A percentile compares a stretch with the other conserved stretches of the same genome.
Evolutionary conservation across 2,888 invertebrate species (phyloP).

Genomic region (Nomada hirtipes): DNA sequence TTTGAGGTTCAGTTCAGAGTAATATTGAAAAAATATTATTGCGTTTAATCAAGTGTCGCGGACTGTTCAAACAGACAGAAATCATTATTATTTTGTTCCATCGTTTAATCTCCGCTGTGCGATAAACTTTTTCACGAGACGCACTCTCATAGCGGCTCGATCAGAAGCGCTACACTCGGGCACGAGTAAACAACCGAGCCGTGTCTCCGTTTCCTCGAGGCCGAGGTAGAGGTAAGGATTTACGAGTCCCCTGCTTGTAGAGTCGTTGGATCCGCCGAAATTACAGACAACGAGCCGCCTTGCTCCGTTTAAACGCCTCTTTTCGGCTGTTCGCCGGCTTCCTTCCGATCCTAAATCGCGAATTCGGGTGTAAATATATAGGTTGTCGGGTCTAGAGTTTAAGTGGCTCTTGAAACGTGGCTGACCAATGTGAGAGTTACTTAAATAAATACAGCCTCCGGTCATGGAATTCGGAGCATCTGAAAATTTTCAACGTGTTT

Average conservation of each 20-base stretch:
- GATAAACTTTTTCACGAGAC: conserved; percentile 11
- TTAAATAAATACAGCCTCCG: too few species aligned
- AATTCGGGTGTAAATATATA: not conserved
- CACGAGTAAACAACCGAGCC: conserved; percentile 27
- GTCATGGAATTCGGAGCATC: too few species aligned
- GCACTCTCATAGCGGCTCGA: not conserved
- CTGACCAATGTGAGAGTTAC: too few species aligned
- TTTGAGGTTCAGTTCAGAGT: too few species aligned
- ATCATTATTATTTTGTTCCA: too few species aligned
- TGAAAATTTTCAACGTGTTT: too few species aligned
- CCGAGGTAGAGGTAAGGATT: not conserved
- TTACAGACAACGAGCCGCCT: conserved; percentile 15
- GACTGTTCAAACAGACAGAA: too few species aligned
- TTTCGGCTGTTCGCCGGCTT: not conserved
- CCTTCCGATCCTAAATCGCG: conserved; percentile 13
- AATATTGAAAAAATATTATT: too few species aligned
- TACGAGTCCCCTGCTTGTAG: not conserved
- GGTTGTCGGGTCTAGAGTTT: not conserved
- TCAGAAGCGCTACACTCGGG: not conserved
- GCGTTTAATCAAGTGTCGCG: too few species aligned
- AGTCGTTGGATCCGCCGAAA: conserved; percentile 3
- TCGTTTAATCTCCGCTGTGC: conserved; percentile 8
- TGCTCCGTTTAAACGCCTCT: conserved; percentile 16
- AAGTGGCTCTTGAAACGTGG: too few species aligned
- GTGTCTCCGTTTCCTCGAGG: conserved; percentile 32